Evolutionary conservation across 2,888 invertebrate species (phyloP).

Genomic region (Caenorhabditis imperialis): DNA sequence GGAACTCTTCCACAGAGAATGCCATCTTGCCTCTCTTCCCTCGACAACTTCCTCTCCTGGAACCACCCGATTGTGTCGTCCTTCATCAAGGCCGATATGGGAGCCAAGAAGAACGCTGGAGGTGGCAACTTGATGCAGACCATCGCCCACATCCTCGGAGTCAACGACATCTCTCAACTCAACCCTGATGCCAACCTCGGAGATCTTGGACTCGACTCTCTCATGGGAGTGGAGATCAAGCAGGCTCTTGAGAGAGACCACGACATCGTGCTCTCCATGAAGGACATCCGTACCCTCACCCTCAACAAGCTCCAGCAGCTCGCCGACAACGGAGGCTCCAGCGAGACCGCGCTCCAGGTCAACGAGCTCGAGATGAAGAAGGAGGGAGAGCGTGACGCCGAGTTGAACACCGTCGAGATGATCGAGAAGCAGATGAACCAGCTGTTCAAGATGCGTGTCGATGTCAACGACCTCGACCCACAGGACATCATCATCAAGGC

Average conservation of each 20-base stretch:
- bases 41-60: slow-evolving; percentile 92
- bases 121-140: slow-evolving; percentile 80
- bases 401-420: slow-evolving; percentile 73
- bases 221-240: slow-evolving; percentile 99
- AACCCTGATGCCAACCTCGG: slow-evolving; percentile 87
- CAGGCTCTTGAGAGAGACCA: slow-evolving; percentile 82
- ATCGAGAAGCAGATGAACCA: slow-evolving; percentile 78
- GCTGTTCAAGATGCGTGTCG: slow-evolving; percentile 78
- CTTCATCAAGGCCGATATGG: slow-evolving; percentile 76
- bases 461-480: slow-evolving; percentile 81
- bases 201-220: slow-evolving; percentile 96
- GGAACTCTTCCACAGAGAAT: slow-evolving; percentile 97
- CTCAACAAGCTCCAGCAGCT: slow-evolving; percentile 85
- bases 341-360: slow-evolving; percentile 69
- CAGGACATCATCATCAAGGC: slow-evolving; percentile 77
- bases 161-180: slow-evolving; percentile 89
- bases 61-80: slow-evolving; percentile 81
- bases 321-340: slow-evolving; percentile 75
- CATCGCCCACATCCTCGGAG: slow-evolving; percentile 81
- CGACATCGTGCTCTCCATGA: slow-evolving; percentile 90
- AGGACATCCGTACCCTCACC: slow-evolving; percentile 83
- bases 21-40: slow-evolving; percentile 89
- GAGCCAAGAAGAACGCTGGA: slow-evolving; percentile 73
- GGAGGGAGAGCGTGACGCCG: slow-evolving; percentile 74
- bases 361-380: slow-evolving; percentile 75